Percentiles rank a stretch among this genome's conserved stretches.
These are phyloP conservation scores for Coendou prehensilis DNA, from an alignment of 2,797 vertebrate species.

Conservation along the genomic window DNA sequence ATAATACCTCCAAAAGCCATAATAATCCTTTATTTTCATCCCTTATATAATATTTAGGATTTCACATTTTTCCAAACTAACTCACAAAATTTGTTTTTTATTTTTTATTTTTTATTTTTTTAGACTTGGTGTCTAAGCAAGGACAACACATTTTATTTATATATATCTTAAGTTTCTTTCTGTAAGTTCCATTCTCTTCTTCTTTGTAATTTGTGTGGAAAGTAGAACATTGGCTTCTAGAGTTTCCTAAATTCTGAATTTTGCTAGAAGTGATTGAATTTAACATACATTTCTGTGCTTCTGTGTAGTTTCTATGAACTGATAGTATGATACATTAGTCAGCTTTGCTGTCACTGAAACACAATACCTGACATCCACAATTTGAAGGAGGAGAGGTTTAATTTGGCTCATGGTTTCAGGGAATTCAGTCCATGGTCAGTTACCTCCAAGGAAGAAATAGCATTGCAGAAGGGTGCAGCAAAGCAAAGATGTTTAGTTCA, in stretches of 20 bases:
- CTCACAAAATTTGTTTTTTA: not conserved
- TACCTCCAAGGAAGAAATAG: not conserved
- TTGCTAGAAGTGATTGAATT: not conserved
- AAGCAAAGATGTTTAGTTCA: not conserved
- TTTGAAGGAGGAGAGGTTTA: not conserved
- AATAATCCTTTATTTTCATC: not conserved
- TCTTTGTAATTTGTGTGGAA: not conserved
- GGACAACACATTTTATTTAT: not conserved
- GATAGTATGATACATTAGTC: not conserved
- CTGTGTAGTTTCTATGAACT: not conserved
- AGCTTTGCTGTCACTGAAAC: not conserved
- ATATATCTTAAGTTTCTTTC: not conserved
- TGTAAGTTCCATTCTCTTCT: not conserved
- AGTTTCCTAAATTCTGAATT: not conserved
- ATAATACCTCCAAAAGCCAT: not conserved
- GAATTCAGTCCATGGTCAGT: not conserved
- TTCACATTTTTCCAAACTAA: not conserved
- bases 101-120: not conserved
- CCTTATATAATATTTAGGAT: not conserved
- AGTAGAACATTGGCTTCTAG: not conserved
- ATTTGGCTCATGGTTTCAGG: not conserved
- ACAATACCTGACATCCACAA: not conserved
- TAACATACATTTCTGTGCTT: not conserved
- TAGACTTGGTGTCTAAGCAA: not conserved
- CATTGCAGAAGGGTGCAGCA: not conserved